phyloP scores from a whole-genome alignment of 2,797 vertebrate species.

The Bradypodion pumilum region DNA sequence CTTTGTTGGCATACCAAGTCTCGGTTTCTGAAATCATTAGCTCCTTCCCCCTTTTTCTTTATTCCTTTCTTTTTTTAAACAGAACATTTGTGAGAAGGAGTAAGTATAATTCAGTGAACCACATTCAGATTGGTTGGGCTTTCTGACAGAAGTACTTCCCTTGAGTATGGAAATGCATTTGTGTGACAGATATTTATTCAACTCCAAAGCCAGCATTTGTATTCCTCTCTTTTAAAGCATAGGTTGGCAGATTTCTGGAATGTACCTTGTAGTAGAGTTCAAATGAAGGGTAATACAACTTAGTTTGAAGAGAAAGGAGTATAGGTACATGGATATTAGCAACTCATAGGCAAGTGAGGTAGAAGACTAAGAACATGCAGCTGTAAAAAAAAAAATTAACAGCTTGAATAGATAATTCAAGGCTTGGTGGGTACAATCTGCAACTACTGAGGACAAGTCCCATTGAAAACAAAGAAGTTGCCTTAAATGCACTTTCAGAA shows the following conservation, averaged over 20 bases:
- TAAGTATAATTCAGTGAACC: background rate
- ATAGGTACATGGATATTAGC: background rate
- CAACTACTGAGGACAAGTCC: background rate
- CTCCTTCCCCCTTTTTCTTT: background rate
- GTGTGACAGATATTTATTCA: background rate
- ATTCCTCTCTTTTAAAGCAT: background rate
- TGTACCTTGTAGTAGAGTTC: background rate
- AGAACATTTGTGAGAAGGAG: background rate
- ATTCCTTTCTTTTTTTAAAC: background rate
- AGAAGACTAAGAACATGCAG: background rate
- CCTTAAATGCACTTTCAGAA: background rate
- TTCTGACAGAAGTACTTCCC: background rate
- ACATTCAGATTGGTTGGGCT: background rate
- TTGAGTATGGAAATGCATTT: background rate
- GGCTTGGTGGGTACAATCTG: background rate
- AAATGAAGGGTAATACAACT: background rate
- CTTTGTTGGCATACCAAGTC: background rate
- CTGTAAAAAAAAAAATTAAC: background rate
- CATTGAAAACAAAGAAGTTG: background rate
- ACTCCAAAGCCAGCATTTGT: background rate
- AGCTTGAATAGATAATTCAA: background rate
- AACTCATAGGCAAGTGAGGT: background rate
- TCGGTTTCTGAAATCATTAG: no score
- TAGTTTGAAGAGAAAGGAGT: background rate
- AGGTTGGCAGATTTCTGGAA: background rate